These are phyloP conservation scores for Acanthurus lineatus DNA, from an alignment of 2,797 vertebrate species.

Conservation along the genomic window DNA sequence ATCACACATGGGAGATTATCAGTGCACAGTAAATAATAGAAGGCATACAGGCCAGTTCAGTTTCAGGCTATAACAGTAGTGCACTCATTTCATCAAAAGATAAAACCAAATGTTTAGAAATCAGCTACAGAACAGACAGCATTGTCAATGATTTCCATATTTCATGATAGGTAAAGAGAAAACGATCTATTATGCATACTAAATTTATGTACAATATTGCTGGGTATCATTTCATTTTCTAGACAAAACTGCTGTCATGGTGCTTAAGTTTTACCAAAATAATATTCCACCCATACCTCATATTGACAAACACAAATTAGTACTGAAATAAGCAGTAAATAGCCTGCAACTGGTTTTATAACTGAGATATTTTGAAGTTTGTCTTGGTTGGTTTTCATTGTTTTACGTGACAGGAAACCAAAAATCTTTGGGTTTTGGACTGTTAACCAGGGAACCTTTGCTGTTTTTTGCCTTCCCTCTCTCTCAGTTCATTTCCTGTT, in stretches of 20 bases:
- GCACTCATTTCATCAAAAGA: not conserved
- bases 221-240: not conserved
- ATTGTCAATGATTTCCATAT: not conserved
- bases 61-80: too few relatives aligned
- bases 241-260: not conserved
- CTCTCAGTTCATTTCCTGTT: not conserved
- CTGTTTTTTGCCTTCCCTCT: not conserved
- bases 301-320: not conserved
- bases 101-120: not conserved
- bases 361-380: not conserved
- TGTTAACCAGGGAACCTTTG: not conserved
- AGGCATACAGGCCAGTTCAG: not conserved
- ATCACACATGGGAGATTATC: not conserved
- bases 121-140: not conserved
- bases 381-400: not conserved
- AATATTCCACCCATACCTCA: not conserved
- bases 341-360: not conserved
- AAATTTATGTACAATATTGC: not conserved
- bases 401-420: not conserved
- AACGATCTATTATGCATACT: not conserved
- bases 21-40: not conserved
- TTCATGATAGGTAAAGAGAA: not conserved
- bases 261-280: not conserved
- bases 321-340: not conserved
- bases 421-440: not conserved